These are phyloP conservation scores for Odontothrips loti DNA, from an alignment of 2,888 invertebrate genomes.

Conservation along the genomic window DNA sequence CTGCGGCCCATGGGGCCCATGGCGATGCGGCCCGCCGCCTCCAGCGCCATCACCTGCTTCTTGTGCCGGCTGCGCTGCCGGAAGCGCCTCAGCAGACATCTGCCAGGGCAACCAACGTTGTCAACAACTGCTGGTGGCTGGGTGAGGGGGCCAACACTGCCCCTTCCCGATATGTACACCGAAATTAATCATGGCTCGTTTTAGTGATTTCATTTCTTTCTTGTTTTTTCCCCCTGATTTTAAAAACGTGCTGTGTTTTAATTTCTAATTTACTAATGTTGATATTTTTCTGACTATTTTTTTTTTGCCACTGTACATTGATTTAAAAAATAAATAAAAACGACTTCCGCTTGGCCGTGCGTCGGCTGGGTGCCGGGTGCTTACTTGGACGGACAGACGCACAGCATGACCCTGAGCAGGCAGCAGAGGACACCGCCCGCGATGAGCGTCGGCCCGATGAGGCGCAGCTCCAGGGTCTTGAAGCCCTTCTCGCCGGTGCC, in stretches of 20 bases:
- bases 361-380: too few relatives aligned
- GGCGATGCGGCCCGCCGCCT: conserved; percentile 23
- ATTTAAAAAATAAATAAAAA: too few relatives aligned
- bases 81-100: conserved; percentile 41
- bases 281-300: too few relatives aligned
- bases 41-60: conserved; percentile 11
- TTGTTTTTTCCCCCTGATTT: too few relatives aligned
- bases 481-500: conserved; percentile 86
- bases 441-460: conserved; percentile 79
- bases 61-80: conserved; percentile 39
- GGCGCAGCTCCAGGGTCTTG: conserved; percentile 77
- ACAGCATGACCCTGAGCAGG: conserved; percentile 75
- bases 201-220: too few relatives aligned
- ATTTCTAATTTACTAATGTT: too few relatives aligned
- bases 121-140: background rate
- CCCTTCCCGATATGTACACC: too few relatives aligned
- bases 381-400: conserved; percentile 73
- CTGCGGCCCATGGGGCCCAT: conserved; percentile 29
- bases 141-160: too few relatives aligned
- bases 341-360: too few relatives aligned
- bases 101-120: conserved; percentile 36
- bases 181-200: too few relatives aligned
- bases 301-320: too few relatives aligned
- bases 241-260: too few relatives aligned
- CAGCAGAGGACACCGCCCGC: conserved; percentile 77